These are phyloP conservation scores for Takifugu ocellatus DNA, from an alignment of 2,797 vertebrate species.

Conservation along the genomic window DNA sequence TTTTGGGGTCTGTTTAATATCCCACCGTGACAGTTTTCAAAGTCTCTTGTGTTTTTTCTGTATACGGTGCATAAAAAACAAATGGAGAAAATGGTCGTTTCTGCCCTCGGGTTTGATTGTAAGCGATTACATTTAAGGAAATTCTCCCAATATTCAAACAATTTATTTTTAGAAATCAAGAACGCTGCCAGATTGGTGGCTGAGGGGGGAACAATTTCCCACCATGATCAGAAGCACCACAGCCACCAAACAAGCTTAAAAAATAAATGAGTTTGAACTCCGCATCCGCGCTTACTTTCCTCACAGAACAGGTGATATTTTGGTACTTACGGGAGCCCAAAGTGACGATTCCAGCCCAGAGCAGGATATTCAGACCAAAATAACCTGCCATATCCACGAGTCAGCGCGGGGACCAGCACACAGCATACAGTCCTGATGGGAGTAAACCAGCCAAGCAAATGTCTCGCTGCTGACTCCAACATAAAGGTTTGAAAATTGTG, in stretches of 20 bases:
- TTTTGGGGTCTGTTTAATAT: constrained; percentile 34
- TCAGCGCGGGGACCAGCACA: no score
- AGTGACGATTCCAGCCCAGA: constrained; percentile 71
- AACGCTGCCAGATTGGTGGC: no score
- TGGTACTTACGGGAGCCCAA: constrained; percentile 68
- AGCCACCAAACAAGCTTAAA: no score
- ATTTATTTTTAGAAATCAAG: no score
- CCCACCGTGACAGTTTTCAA: no score
- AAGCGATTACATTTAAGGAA: constrained; percentile 36
- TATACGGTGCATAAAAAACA: constrained; percentile 46
- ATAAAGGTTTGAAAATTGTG: background rate
- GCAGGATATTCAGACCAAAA: constrained; percentile 74
- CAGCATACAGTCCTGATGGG: constrained; percentile 74
- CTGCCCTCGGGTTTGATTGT: constrained; percentile 42
- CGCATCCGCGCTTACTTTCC: background rate
- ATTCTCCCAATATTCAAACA: constrained; percentile 17
- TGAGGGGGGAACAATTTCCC: constrained; percentile 15
- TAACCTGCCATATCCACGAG: constrained; percentile 85
- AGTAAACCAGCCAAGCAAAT: constrained; percentile 65
- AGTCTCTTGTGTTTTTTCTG: constrained; percentile 26
- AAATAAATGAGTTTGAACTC: no score
- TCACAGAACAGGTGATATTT: background rate
- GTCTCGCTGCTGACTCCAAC: constrained; percentile 16
- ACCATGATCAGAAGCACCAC: constrained; percentile 14
- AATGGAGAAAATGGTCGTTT: constrained; percentile 35